These are phyloP conservation scores for Leptocoma aspasia DNA, from an alignment of 2,113 vertebrate genomes.

Conservation along the genomic window DNA sequence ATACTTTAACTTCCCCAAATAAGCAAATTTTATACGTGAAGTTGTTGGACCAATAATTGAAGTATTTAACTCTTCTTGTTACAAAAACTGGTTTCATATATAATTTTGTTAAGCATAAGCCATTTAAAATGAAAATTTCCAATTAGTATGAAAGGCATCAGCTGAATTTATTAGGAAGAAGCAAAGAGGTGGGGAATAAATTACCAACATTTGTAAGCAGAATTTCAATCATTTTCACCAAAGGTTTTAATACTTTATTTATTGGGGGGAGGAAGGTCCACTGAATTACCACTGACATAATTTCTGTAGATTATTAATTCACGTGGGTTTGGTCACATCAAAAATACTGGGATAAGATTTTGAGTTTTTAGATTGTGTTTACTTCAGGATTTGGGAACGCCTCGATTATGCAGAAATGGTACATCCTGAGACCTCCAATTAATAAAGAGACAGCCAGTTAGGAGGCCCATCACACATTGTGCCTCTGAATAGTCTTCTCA, in stretches of 20 bases:
- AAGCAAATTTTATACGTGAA: background rate
- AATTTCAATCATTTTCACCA: background rate
- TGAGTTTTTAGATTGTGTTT: background rate
- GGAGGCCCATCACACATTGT: background rate
- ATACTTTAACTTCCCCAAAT: background rate
- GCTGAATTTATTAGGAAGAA: background rate
- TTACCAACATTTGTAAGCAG: background rate
- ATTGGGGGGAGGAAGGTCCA: background rate
- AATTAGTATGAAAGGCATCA: background rate
- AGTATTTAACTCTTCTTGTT: background rate
- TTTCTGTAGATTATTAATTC: background rate
- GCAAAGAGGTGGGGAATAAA: fast-evolving
- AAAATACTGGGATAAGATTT: background rate
- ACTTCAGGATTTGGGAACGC: background rate
- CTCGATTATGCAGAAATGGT: background rate
- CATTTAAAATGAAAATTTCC: background rate
- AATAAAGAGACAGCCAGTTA: background rate
- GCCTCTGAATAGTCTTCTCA: background rate
- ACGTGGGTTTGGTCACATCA: background rate
- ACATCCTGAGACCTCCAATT: background rate
- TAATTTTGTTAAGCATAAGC: background rate
- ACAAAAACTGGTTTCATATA: background rate
- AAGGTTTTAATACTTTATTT: background rate
- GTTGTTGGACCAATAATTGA: background rate
- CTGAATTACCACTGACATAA: background rate